phyloP scores from a whole-genome alignment of 2,888 invertebrate species.

The Rutpela maculata region DNA sequence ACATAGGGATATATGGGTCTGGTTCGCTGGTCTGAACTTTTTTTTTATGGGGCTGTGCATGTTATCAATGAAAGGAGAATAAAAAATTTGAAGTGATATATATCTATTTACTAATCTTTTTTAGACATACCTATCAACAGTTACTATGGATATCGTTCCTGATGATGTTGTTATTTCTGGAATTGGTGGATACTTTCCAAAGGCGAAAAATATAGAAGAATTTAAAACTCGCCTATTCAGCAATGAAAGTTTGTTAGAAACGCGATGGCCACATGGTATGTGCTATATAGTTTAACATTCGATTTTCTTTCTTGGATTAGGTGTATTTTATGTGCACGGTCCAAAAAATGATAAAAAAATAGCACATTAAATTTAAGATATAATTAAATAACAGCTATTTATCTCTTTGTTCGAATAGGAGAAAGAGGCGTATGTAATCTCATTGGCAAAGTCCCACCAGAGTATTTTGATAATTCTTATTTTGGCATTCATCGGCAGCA shows the following conservation, averaged over 20 bases:
- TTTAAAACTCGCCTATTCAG: conserved; percentile 76
- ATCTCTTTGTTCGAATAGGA: conserved; percentile 56
- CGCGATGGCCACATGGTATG: conserved; percentile 70
- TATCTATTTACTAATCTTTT: not conserved
- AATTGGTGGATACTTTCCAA: conserved; percentile 77
- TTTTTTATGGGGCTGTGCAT: too few relatives aligned
- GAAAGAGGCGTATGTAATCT: conserved; percentile 69
- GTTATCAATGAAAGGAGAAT: too few relatives aligned
- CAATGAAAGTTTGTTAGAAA: conserved; percentile 66
- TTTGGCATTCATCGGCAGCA: conserved; percentile 75
- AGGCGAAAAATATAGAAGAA: conserved; percentile 78
- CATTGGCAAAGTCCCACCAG: conserved; percentile 69
- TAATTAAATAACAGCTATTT: too few relatives aligned
- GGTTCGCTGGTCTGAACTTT: too few relatives aligned
- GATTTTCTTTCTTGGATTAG: not conserved
- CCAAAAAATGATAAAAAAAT: too few relatives aligned
- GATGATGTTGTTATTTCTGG: conserved; percentile 74
- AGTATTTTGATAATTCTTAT: conserved; percentile 73
- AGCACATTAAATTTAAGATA: too few relatives aligned
- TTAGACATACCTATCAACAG: not conserved
- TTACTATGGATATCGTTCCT: conserved; percentile 57
- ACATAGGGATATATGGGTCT: too few relatives aligned
- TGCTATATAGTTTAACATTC: not conserved
- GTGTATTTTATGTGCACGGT: too few relatives aligned
- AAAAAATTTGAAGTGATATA: too few relatives aligned